Evolutionary conservation across 2,888 invertebrate species (phyloP).

Genomic region (Antheraea assamensis): DNA sequence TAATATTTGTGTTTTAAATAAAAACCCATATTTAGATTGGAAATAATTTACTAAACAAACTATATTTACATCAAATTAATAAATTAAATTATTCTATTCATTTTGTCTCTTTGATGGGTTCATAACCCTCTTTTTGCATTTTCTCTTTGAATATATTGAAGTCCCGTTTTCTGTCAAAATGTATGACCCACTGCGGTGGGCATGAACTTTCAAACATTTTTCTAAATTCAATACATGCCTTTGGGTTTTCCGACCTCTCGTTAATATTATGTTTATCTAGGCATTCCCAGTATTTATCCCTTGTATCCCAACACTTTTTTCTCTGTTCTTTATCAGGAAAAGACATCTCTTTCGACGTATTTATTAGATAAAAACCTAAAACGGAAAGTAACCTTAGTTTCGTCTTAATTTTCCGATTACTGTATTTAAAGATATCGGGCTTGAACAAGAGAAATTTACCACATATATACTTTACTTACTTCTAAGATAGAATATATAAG

Average conservation of each 20-base stretch:
- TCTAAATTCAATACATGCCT: conserved; percentile 86
- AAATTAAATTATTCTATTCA: conserved; percentile 42
- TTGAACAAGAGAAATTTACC: conserved; percentile 14
- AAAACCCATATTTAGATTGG: conserved; percentile 52
- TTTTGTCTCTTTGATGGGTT: conserved; percentile 84
- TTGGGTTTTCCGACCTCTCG: conserved; percentile 78
- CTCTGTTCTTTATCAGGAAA: conserved; percentile 91
- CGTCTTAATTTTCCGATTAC: conserved; percentile 19
- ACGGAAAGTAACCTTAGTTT: conserved; percentile 43
- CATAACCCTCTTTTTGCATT: conserved; percentile 93
- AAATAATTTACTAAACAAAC: conserved; percentile 71
- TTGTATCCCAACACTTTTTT: conserved; percentile 90
- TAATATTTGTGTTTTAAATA: conserved; percentile 40
- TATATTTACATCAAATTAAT: conserved; percentile 65
- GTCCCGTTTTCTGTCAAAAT: conserved; percentile 95
- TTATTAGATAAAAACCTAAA: conserved; percentile 60
- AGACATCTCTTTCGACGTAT: conserved; percentile 82
- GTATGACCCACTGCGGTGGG: conserved; percentile 94
- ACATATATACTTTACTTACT: conserved; percentile 13
- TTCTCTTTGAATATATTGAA: conserved; percentile 94
- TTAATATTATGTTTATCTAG: conserved; percentile 86
- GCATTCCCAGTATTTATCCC: conserved; percentile 96
- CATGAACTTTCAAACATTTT: conserved; percentile 89
- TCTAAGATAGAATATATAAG: background rate
- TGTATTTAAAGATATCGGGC: conserved; percentile 14